Evolutionary conservation across 2,113 vertebrate genomes (phyloP), one percentile per base, ranked within the genome.

Genomic region (Neodontobutis hainanensis): DNA sequence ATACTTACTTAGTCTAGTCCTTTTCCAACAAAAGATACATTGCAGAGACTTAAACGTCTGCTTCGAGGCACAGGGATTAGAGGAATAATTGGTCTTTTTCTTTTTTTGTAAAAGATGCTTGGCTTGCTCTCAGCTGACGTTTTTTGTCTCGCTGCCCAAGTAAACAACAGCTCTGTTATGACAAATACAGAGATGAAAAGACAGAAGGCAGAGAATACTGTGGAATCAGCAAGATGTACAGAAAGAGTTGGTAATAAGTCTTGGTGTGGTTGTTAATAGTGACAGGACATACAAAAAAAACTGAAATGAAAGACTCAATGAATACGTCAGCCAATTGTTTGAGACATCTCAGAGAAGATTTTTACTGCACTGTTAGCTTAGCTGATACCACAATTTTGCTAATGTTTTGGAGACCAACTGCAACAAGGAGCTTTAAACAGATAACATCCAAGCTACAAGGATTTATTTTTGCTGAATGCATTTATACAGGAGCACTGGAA

Each of bases 61-160:
- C 49, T 27, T 27, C 19, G 19, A 27, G 19, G 19, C 19, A 27
- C 19, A 27, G 8, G 61, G 61, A 68, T 82, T 65, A 67, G 42
- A 71, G 52, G 53, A 51, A 85, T 84, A 78, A 82, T 68, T 73
- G 76, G 49, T 7, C 51, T 56, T 52, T 48, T 34, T 80, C 60
- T 65, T 55, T 73, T n/a, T 75, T 64, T 43, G 5, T 38, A 59
- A 43, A 83, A 77, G 65, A 74, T 78, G 61, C 70, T 75, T 77
- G 59, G 8, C 58, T 77, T 45, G 56, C 61, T 77, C 56, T 75
- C 52, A 71, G 55, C 63, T 27, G 49, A 46, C 57, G 70, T 64
- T 46, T 58, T 58, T 58, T 58, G 15, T 58, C 50, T 52, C n/a
- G n/a, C 49, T 19, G 11, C 73, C 10, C 47, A 62, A 75, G 68